phyloP scores from a whole-genome alignment of 2,888 invertebrate species.

The Amphipyra berbera region DNA sequence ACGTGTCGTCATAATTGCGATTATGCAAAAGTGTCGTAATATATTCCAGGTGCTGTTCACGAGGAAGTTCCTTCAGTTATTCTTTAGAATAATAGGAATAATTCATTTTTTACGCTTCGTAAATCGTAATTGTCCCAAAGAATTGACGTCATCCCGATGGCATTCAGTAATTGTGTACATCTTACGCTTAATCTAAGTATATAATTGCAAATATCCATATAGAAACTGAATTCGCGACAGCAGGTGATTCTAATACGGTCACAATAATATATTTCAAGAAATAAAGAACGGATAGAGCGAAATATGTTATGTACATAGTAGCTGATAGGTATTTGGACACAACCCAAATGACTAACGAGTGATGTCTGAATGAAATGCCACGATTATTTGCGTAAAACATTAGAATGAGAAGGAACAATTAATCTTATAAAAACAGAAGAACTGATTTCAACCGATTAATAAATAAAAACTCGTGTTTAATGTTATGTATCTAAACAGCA shows the following conservation, averaged over 20 bases:
- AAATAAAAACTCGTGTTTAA: too few relatives aligned
- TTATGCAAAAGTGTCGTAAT: not conserved
- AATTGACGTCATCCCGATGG: not conserved
- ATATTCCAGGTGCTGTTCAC: not conserved
- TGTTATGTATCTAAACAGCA: too few relatives aligned
- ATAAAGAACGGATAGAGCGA: slow-evolving; percentile 17
- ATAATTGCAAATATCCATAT: slow-evolving; percentile 1
- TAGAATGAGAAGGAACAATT: slow-evolving; percentile 16
- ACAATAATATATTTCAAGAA: slow-evolving; percentile 10
- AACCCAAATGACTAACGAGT: slow-evolving; percentile 44
- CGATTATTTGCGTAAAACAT: slow-evolving; percentile 37
- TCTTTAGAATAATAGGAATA: too few relatives aligned
- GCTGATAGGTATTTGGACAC: slow-evolving; percentile 47
- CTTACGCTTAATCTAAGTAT: not conserved
- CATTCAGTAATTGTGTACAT: not conserved
- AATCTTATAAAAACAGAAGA: too few relatives aligned
- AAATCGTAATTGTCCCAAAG: not conserved
- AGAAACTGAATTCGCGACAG: slow-evolving; percentile 32
- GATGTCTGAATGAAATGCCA: slow-evolving; percentile 47
- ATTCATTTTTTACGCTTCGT: not conserved
- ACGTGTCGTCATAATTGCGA: not conserved
- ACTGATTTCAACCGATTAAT: not conserved
- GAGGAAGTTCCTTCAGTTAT: too few relatives aligned
- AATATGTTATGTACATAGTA: slow-evolving; percentile 3
- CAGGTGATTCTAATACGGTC: slow-evolving; percentile 4